Conservation (phyloP, 2,113 vertebrate genomes). For the Monopterus albus region DNA sequence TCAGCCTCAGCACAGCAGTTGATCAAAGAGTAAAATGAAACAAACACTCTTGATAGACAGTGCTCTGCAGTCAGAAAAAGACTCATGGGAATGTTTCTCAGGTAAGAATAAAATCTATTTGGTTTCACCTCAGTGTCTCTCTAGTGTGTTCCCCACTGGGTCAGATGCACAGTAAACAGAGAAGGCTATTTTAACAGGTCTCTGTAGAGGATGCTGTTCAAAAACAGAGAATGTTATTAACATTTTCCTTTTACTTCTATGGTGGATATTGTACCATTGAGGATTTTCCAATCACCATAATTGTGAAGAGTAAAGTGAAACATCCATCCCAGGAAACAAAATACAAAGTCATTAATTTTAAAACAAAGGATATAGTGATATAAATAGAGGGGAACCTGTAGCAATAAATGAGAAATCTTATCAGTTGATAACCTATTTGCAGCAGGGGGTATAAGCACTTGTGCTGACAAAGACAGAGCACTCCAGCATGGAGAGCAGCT, state of each 20-base stretch:
- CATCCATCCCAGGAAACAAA: conserved; percentile 34
- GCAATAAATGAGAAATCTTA: conserved; percentile 51
- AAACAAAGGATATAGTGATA: conserved; percentile 27
- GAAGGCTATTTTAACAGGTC: conserved; percentile 58
- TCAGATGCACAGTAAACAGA: conserved; percentile 61
- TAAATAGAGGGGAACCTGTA: conserved; percentile 8
- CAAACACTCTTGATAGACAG: conserved; percentile 46
- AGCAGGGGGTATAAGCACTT: conserved; percentile 34
- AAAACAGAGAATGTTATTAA: conserved; percentile 52
- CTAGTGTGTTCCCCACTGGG: conserved; percentile 38
- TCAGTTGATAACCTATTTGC: conserved; percentile 67
- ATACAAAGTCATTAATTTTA: conserved; percentile 63
- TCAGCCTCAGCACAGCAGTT: conserved; percentile 35
- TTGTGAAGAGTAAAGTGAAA: conserved; percentile 27
- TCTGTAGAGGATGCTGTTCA: conserved; percentile 47
- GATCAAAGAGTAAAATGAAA: conserved; percentile 65
- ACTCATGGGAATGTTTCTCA: conserved; percentile 49
- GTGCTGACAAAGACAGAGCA: conserved; percentile 68
- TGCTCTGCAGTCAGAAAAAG: conserved; percentile 57
- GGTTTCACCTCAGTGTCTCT: conserved; percentile 41
- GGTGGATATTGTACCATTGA: conserved; percentile 16
- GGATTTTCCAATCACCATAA: conserved; percentile 34
- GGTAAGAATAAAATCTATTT: conserved; percentile 57
- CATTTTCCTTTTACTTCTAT: conserved; percentile 11
- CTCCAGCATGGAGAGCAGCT: conserved; percentile 51